These are phyloP conservation scores for Phataginus tetradactyla DNA, from an alignment of 2,797 vertebrate species.

Conservation along the genomic window DNA sequence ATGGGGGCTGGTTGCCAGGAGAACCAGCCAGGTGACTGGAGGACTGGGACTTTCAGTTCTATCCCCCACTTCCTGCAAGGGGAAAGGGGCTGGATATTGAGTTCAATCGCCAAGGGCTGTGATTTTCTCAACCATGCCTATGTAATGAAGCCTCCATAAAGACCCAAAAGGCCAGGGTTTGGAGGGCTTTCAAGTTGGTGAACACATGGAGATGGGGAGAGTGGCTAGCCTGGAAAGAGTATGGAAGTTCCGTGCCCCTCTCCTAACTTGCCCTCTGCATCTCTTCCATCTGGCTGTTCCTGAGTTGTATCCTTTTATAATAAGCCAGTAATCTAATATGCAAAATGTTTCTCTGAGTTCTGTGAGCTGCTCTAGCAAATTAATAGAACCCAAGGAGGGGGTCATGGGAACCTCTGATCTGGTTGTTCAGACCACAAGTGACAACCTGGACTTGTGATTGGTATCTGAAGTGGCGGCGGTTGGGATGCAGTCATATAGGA, in stretches of 20 bases:
- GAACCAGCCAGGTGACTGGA: neutral
- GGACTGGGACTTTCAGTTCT: neutral
- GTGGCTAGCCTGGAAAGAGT: too few relatives aligned
- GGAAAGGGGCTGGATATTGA: neutral
- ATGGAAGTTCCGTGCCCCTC: too few relatives aligned
- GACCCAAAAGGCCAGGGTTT: neutral
- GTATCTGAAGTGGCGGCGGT: neutral
- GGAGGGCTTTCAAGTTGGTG: neutral
- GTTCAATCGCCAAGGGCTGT: neutral
- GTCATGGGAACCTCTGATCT: neutral
- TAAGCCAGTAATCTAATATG: neutral
- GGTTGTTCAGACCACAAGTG: neutral
- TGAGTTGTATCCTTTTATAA: neutral
- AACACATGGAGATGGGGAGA: neutral
- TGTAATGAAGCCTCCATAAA: neutral
- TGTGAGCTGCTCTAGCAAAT: neutral
- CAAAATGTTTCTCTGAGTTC: neutral
- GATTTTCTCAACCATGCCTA: neutral
- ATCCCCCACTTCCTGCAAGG: neutral
- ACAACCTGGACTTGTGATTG: neutral
- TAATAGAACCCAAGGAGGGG: neutral
- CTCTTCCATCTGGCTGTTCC: neutral
- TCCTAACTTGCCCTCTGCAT: neutral
- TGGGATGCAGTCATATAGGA: neutral
- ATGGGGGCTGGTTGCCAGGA: neutral